phyloP scores from a whole-genome alignment of 2,113 vertebrate species.

The Gorilla gorilla region DNA sequence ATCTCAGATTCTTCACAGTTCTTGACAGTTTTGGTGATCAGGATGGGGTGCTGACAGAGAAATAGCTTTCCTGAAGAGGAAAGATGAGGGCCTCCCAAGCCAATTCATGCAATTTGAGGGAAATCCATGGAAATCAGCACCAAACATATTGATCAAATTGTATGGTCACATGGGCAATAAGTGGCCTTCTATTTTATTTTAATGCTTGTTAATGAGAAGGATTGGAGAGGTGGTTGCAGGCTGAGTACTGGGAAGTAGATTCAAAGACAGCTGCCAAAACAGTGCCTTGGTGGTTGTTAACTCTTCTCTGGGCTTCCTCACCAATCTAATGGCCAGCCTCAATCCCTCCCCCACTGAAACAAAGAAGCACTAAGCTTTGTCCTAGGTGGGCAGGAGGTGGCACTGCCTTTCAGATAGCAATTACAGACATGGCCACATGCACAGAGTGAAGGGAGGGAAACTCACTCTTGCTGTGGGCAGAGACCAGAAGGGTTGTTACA shows the following conservation, averaged over 20 bases:
- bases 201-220: background rate
- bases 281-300: background rate
- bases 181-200: background rate
- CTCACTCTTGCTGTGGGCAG: background rate
- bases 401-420: background rate
- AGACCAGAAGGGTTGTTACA: background rate
- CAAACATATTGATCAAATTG: background rate
- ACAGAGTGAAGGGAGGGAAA: background rate
- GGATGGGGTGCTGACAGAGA: background rate
- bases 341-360: rapidly evolving
- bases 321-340: background rate
- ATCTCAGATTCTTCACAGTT: background rate
- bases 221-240: background rate
- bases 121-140: background rate
- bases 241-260: background rate
- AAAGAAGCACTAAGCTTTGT: rapidly evolving
- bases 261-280: background rate
- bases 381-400: background rate
- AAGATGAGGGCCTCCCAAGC: background rate
- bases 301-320: background rate
- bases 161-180: background rate
- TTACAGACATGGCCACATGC: background rate
- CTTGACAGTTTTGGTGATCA: background rate
- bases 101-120: background rate
- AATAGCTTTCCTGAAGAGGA: background rate